Base-by-base conservation (phyloP, 2,888 invertebrate species). In the Aporophyla nigra region DNA sequence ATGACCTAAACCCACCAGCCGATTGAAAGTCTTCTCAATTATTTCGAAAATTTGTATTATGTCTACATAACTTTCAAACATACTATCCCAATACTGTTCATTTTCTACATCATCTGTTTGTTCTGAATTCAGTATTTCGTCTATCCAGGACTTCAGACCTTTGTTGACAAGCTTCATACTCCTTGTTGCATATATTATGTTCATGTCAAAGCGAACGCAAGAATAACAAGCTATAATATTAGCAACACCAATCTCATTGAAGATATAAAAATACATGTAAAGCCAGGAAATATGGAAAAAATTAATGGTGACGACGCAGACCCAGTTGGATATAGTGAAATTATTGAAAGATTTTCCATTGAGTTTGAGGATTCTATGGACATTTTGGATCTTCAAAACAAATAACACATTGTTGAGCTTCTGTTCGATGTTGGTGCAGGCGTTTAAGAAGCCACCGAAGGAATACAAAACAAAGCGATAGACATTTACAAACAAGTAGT, bases 341-440 rank as follows among this genome's bases (percentile, higher is more conserved):
- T 7, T 5, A 9, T 79, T 65, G 0, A 53, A 73, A 33, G 46
- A 56, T 6, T 14, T 62, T 9, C 21, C 67, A 4, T 58, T 63
- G 0, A 80, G 6, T 27, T 74, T 79, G 5, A 80, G 62, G 5
- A 53, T 40, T 19, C 21, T 53, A 27, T 65, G 58, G 3, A 74
- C 46, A 14, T 59, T 79, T 51, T 79, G 79, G 19, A 80, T 63
- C 43, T 74, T 74, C 19, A 80, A 68, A 16, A 79, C 80, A 21
- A 80, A 80, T 0, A 51, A 33, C 7, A 79, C 27, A 54, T 74
- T 74, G 53, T 74, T 58, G 7, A 62, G 9, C 46, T 53, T 62
- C 6, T 79, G 81, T 19, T n/a, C 12, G 7, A 74, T 63, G n/a
- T 73, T 79, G 9, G 19, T 63, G 1, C 54, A 27, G 10, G 19